Evolutionary conservation across 2,888 invertebrate species (phyloP).

Genomic region (Dermolepida albohirtum): DNA sequence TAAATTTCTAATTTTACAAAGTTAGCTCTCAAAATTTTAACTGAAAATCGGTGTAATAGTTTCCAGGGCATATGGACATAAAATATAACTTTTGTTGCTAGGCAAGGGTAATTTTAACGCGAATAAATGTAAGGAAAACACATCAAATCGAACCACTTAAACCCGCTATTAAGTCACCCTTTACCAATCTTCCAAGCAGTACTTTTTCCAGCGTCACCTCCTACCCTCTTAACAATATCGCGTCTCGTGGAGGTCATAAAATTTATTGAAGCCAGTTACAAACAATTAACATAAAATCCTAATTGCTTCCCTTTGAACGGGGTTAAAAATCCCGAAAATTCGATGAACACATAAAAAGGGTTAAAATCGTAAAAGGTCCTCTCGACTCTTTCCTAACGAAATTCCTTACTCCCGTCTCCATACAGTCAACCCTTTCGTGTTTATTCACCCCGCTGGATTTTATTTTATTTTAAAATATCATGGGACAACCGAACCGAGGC

Average conservation of each 20-base stretch:
- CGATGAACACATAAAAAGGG: constrained; percentile 61
- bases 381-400: constrained; percentile 50
- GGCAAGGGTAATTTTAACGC: neutral
- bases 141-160: constrained; percentile 37
- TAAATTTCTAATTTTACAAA: too few relatives aligned
- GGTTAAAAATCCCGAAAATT: constrained; percentile 61
- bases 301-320: constrained; percentile 56
- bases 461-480: constrained; percentile 60
- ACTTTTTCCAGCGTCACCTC: constrained; percentile 16
- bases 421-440: constrained; percentile 57
- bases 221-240: constrained; percentile 41
- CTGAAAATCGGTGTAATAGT: too few relatives aligned
- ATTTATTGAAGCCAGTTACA: constrained; percentile 59
- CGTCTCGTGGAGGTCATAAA: constrained; percentile 53
- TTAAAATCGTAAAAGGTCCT: constrained; percentile 57
- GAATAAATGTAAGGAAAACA: constrained; percentile 22
- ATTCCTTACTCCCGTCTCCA: constrained; percentile 31
- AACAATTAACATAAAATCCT: constrained; percentile 62
- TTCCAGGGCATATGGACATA: too few relatives aligned
- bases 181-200: neutral
- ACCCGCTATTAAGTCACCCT: constrained; percentile 33
- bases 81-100: too few relatives aligned
- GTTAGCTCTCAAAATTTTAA: too few relatives aligned
- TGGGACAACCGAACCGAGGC: constrained; percentile 46
- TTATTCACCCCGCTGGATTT: constrained; percentile 58